Conservation (phyloP, 2,797 vertebrate genomes). For the Tokudaia muenninki region DNA sequence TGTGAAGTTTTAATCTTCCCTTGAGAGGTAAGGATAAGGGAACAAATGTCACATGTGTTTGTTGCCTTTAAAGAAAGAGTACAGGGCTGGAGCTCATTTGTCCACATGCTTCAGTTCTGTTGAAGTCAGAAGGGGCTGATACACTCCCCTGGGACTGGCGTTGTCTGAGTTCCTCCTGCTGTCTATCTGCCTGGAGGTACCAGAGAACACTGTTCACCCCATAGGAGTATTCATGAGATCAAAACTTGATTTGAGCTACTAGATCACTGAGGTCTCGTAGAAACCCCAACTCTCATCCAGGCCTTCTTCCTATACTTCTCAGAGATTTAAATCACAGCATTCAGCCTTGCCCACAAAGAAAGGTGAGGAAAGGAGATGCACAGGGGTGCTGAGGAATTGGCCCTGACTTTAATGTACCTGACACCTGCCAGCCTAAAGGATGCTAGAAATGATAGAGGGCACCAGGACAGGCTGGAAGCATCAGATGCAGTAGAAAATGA, state of each 20-base stretch:
- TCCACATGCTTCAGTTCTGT: not conserved
- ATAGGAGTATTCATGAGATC: not conserved
- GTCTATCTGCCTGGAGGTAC: not conserved
- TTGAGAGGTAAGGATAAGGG: slow-evolving; percentile 2
- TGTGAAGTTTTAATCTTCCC: slow-evolving; percentile 11
- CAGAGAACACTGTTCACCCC: not conserved
- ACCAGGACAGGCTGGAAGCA: not conserved
- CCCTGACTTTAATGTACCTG: not conserved
- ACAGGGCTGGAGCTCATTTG: not conserved
- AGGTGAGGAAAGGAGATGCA: not conserved
- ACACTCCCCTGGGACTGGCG: not conserved
- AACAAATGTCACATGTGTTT: not conserved
- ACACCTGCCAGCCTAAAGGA: not conserved
- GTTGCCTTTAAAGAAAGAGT: not conserved
- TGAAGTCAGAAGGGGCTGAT: not conserved
- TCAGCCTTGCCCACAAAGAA: not conserved
- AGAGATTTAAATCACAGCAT: not conserved
- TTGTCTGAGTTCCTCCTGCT: not conserved
- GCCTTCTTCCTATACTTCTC: not conserved
- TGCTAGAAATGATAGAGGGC: not conserved
- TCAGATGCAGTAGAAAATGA: not conserved
- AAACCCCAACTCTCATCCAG: not conserved
- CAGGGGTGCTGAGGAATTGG: not conserved
- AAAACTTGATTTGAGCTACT: not conserved
- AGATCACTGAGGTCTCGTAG: not conserved